Base-by-base conservation (phyloP, 1,140 invertebrate genomes). In the Oscheius sp. region DNA sequence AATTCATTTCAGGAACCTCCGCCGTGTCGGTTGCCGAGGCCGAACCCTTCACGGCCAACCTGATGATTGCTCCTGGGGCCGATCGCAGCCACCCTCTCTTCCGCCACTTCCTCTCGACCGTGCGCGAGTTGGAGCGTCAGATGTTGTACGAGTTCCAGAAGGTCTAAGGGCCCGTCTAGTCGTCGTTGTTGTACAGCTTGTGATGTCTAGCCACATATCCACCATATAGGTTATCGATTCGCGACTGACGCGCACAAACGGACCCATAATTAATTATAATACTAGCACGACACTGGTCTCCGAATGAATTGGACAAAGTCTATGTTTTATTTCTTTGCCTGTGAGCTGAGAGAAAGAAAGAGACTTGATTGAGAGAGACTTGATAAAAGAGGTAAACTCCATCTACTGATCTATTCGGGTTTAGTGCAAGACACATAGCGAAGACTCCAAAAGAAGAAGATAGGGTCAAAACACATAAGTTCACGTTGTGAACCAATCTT, bases 41-140 rank as follows among this genome's bases (percentile, higher is more conserved):
- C n/a, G 32, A 68, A 18, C 75, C 49, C 4, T 58, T 80, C 35
- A 83, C 80, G 29, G 65, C 80, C 26, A 82, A 68, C 38, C 46
- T 80, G 32, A 66, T 64, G 49, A 58, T 80, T 35, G 42, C 79
- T 28, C 79, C 79, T 23, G 79, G 75, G 23, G 42, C 34, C 28
- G 58, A 67, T 34, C 68, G 79, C 49, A 35, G 78, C 34, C 63
- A 36, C 38, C 75, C 81, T 34, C 63, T 78, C 4, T 80, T 78
- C 49, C 79, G 72, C 45, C 82, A 71, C 34, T 80, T 80, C 66
- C 63, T 80, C 32, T 32, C 46, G 29, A 81, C 77, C 31, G 79
- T 80, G 2, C 18, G 65, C 15, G 80, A 80, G 62, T 45, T 84
- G 28, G 79, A 80, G 72, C 52, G 73, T 29, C 79, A 81, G 20